These are phyloP conservation scores for Pachyseris speciosa DNA, from an alignment of 64 coral and sea anemone genomes.

Conservation along the genomic window DNA sequence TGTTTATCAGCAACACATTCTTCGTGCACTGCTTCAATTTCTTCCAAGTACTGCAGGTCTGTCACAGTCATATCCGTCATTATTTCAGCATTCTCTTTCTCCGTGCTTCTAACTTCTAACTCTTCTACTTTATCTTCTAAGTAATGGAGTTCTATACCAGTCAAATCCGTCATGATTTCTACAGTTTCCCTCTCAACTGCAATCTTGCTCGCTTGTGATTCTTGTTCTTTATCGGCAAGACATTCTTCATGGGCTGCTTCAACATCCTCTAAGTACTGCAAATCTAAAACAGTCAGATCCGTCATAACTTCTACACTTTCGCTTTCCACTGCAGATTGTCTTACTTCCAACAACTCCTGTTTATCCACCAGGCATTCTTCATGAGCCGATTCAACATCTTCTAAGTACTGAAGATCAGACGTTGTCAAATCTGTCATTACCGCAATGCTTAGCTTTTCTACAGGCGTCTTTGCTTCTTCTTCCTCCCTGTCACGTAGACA, in stretches of 20 bases:
- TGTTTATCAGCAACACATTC: not conserved
- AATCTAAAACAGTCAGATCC: slow-evolving; percentile 10
- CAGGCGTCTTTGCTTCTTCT: not conserved
- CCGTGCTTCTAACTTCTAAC: not conserved
- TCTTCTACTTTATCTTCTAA: not conserved
- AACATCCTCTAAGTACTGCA: slow-evolving; percentile 56
- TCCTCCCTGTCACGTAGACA: not conserved
- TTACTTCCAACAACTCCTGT: not conserved
- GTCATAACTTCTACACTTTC: slow-evolving; percentile 23
- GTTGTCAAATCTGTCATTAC: slow-evolving; percentile 27
- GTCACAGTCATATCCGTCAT: not conserved
- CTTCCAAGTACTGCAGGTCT: slow-evolving; percentile 18
- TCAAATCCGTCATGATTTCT: slow-evolving; percentile 13
- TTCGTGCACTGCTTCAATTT: not conserved
- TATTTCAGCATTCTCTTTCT: not conserved
- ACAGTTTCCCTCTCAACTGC: not conserved
- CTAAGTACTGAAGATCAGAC: slow-evolving; percentile 35
- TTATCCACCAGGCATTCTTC: slow-evolving; percentile 25
- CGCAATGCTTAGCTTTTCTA: not conserved
- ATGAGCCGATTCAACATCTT: slow-evolving; percentile 49
- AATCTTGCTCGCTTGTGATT: not conserved
- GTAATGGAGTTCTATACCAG: not conserved
- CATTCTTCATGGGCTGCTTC: slow-evolving; percentile 61
- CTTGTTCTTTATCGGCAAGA: slow-evolving; percentile 15
- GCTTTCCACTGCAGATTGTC: not conserved